A percentile compares a stretch with the other conserved stretches of the same genome.
Conservation (phyloP, 1,140 invertebrate species). For the Sinonovacula constricta region DNA sequence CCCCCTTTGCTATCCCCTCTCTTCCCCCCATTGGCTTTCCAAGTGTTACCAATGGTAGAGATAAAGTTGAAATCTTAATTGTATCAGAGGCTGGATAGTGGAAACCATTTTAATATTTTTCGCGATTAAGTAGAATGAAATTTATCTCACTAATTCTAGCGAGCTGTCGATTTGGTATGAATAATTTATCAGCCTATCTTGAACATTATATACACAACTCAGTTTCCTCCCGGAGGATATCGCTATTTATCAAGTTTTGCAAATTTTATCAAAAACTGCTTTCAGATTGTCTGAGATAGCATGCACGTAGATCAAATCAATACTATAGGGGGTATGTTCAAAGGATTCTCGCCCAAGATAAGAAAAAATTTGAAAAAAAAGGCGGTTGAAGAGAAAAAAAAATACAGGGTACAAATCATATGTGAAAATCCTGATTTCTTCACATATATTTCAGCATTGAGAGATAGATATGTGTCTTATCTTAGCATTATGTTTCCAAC, state of each 20-base stretch:
- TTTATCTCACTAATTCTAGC: background rate
- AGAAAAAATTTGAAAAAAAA: background rate
- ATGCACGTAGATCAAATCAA: background rate
- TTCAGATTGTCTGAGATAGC: background rate
- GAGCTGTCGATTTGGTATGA: background rate
- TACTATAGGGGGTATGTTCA: background rate
- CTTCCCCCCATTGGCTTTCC: conserved; percentile 13
- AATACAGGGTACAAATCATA: no score
- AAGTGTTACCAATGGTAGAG: conserved; percentile 24
- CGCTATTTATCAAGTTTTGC: background rate
- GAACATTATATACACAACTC: background rate
- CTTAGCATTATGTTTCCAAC: no score
- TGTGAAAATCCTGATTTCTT: no score
- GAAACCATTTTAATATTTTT: conserved; percentile 31
- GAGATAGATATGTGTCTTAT: no score
- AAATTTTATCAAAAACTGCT: background rate
- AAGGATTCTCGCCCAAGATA: background rate
- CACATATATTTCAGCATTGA: no score
- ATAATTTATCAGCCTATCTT: background rate
- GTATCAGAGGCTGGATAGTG: conserved; percentile 44
- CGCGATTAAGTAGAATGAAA: background rate
- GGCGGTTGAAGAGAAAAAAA: no score
- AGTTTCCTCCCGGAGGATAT: background rate
- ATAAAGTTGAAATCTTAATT: conserved; percentile 52
- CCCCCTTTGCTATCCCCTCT: no score